Base-by-base conservation (phyloP, 2,888 invertebrate species). In the Mimas tiliae region DNA sequence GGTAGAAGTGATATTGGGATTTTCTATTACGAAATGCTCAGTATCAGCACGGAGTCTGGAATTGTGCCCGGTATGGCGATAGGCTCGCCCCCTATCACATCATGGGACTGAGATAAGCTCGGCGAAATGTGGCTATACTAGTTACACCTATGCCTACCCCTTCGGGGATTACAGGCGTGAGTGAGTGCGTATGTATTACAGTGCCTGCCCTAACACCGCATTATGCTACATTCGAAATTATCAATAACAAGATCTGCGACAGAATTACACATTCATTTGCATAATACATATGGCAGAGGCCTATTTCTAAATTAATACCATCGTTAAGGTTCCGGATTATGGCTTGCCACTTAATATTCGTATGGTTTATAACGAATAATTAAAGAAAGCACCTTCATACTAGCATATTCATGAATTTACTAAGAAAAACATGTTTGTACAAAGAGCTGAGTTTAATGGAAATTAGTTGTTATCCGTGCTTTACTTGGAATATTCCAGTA, bases 371-470 rank as follows among this genome's bases (percentile, higher is more conserved):
- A 19, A 34, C 34, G 14, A 27, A 38, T 12, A 19, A 8, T 58
- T 42, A 42, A 58, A 58, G 38, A 42, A 42, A 42, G n/a, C 55
- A 38, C 42, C 19, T 58, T 38, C 16, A 52, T n/a, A n/a, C n/a
- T n/a, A n/a, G n/a, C n/a, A n/a, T 52, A 58, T 58, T 58, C 42
- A 58, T 42, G 38, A 58, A 12, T 58, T 55, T 42, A 58, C 58
- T 58, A 12, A 42, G 42, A 38, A 38, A 11, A 16, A 42, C 12
- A 11, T 16, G 34, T 38, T 38, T 38, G 16, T 34, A 33, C 34
- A 52, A 52, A 55, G 38, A 2, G 16, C 9, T 38, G 19, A 9
- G 9, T 50, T 48, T 50, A 8, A 50, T 50, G 50, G 50, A 50
- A 50, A 19, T 50, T 2, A 19, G 19, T 9, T 19, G 50, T 50